Evolutionary conservation across 2,113 vertebrate genomes (phyloP), one percentile per base, ranked within the genome.

Genomic region (Lutjanus erythropterus): DNA sequence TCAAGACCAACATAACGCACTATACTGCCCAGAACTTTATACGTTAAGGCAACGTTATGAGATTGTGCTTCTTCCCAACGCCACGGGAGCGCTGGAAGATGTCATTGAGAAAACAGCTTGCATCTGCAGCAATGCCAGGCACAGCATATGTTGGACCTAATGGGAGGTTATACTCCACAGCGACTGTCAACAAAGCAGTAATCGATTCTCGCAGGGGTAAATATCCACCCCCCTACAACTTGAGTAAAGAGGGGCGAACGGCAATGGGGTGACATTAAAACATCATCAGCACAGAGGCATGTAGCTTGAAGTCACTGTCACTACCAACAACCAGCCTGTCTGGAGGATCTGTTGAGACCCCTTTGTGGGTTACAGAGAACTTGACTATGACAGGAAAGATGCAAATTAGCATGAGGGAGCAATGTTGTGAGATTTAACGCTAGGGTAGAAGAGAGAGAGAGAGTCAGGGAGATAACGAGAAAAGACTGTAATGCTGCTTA

Each of bases 221-320:
- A 91, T 80, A 90, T 79, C 62, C 58, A 67, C 65, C 72, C 65
- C 58, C 46, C 56, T 23, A 37, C 47, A 62, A 80, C 44, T 65
- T 84, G 41, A 88, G 49, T 25, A 56, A 66, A 86, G 59, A 71
- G 52, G 85, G 72, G 68, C 53, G 33, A 80, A 66, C 23, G 12
- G 80, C 65, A 69, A 84, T 76, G 58, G 85, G 91, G 84, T 89
- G 82, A 80, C 92, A 94, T 95, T 95, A 93, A 91, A 87, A 60
- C 89, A 88, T 86, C 94, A 88, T 88, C 89, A 91, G 29, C 39
- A 18, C 67, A 0, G 15, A 84, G 88, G 89, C 86, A 92, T 91
- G 91, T 94, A 90, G 92, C 92, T 93, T 91, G 82, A 9, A 90
- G 90, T 91, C 94, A 91, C 89, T 92, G 62, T 80, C 69, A 74